Percentiles rank a stretch among this genome's conserved stretches.
phyloP scores from a whole-genome alignment of 2,797 vertebrate species.

The Rhadinocentrus ornatus region DNA sequence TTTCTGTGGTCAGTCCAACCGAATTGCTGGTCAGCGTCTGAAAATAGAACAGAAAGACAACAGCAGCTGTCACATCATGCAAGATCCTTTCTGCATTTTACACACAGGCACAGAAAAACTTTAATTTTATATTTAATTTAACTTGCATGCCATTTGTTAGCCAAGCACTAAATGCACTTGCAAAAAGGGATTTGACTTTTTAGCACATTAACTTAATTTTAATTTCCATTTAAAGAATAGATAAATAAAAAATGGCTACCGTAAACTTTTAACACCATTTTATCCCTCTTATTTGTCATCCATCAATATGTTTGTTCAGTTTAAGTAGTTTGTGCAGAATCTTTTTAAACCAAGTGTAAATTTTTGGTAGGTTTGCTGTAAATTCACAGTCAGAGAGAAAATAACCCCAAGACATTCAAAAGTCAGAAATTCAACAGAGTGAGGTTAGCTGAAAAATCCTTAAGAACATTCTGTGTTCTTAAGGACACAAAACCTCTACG shows the following conservation, averaged over 20 bases:
- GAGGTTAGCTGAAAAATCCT: too few species aligned
- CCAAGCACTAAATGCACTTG: neutral
- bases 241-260: neutral
- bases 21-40: conserved; percentile 33
- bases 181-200: neutral
- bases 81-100: neutral
- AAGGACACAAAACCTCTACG: too few species aligned
- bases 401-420: too few species aligned
- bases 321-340: too few species aligned
- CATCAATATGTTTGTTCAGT: neutral
- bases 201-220: neutral
- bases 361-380: too few species aligned
- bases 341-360: too few species aligned
- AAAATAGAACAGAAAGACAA: conserved; percentile 42
- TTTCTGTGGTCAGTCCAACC: conserved; percentile 26
- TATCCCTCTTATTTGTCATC: neutral
- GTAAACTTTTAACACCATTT: neutral
- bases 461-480: too few species aligned
- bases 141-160: neutral
- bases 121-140: neutral
- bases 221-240: neutral
- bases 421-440: too few species aligned
- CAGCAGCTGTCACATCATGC: conserved; percentile 36
- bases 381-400: too few species aligned
- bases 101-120: neutral